Evolutionary conservation across 2,888 invertebrate genomes (phyloP).

Genomic region (Zootermopsis nevadensis): DNA sequence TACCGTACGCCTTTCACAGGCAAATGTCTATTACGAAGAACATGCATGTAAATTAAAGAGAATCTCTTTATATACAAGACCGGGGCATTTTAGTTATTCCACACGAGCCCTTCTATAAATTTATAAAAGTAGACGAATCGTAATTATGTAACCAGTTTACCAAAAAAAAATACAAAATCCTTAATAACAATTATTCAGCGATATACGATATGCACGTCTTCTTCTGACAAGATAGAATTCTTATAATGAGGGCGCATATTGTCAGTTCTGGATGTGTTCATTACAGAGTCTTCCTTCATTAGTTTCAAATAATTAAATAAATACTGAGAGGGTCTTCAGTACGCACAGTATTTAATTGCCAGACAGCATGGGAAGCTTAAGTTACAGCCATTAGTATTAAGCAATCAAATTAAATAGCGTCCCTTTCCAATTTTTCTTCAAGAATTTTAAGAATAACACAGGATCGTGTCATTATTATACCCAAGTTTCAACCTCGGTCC

Average conservation of each 20-base stretch:
- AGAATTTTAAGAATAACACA: slow-evolving; percentile 21
- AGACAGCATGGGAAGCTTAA: slow-evolving; percentile 27
- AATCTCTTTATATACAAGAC: no score
- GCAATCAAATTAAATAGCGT: slow-evolving; percentile 29
- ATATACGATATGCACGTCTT: slow-evolving; percentile 27
- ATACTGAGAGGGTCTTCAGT: slow-evolving; percentile 34
- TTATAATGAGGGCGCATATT: slow-evolving; percentile 37
- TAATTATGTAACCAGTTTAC: slow-evolving; percentile 1
- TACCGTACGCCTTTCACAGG: no score
- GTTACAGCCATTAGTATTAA: slow-evolving; percentile 39
- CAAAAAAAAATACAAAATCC: slow-evolving; percentile 20
- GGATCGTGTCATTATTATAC: background rate
- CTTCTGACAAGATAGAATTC: slow-evolving; percentile 39
- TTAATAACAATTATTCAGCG: slow-evolving; percentile 42
- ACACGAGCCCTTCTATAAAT: background rate
- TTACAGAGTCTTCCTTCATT: slow-evolving; percentile 42
- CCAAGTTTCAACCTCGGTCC: background rate
- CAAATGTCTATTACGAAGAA: no score
- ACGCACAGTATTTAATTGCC: slow-evolving; percentile 35
- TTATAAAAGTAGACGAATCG: background rate
- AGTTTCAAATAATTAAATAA: slow-evolving; percentile 44
- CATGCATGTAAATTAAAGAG: no score
- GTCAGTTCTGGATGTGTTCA: slow-evolving; percentile 30
- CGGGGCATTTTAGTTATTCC: background rate
- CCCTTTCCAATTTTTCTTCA: background rate